Evolutionary conservation across 2,888 invertebrate genomes (phyloP), one percentile per base, ranked within the genome.

Genomic region (Hemicrepidius hirtus): DNA sequence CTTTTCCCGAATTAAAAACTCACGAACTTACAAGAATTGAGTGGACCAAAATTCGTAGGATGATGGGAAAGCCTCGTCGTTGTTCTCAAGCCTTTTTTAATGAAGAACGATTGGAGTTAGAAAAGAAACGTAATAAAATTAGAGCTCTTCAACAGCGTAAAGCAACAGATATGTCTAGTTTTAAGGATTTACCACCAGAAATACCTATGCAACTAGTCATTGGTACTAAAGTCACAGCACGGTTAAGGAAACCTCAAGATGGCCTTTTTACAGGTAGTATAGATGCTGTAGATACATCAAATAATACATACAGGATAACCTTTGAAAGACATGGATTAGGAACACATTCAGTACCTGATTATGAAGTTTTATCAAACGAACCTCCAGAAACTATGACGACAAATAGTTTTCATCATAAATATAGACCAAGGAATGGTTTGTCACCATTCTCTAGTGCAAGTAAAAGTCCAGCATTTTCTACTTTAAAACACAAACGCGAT

Each of bases 61-160:
- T 98, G 88, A 97, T 99, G 96, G 99, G 99, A 0, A 98, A 98
- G 83, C 99, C 99, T 0, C 88, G 99, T 59, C 90, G 99, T 82
- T 98, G 95, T 86, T 97, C 97, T 0, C 94, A 94, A 83, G 94
- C 97, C 0, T 99, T 99, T 85, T 98, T 99, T 86, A 93, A 93
- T 77, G 99, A 99, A 87, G 99, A 99, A 86, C 89, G 99, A 50
- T 90, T 92, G 75, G 96, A 97, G 79, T 87, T 99, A 69, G 96
- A 97, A 80, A 91, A 94, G 44, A 97, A 97, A 86, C 90, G 99
- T 18, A 94, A 94, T 82, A 94, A 97, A 82, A 97, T 99, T 78
- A 90, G 99, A 66, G 93, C 95, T 80, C 89, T 99, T 70, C 99
- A 99, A 84, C 97, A 97, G 80, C 90, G 97, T 53, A 97, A 97